Conservation (phyloP, 2,888 invertebrate species). For the Tenthredo scrophulariae region DNA sequence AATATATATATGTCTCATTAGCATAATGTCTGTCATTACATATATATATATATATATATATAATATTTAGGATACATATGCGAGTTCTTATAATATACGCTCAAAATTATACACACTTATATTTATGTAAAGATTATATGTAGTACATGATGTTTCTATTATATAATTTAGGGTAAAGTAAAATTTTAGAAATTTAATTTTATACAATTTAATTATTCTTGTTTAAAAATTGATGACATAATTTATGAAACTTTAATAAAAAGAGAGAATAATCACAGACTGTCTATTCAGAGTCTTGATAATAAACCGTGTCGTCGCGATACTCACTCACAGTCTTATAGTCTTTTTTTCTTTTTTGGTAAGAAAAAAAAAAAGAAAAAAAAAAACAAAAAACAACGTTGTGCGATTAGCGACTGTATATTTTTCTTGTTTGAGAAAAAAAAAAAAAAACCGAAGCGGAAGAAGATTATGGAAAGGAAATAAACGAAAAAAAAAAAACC, state of each 20-base stretch:
- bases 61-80: not conserved
- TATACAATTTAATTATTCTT: not conserved
- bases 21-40: slow-evolving; percentile 31
- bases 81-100: not conserved
- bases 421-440: not conserved
- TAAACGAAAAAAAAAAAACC: not conserved
- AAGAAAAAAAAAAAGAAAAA: not conserved
- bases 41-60: too few relatives aligned
- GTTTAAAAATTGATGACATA: not conserved
- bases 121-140: too few relatives aligned
- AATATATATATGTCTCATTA: not conserved
- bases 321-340: not conserved
- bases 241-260: not conserved
- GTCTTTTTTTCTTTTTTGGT: not conserved
- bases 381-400: not conserved
- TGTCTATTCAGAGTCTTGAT: not conserved
- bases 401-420: not conserved
- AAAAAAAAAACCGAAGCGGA: not conserved
- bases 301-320: not conserved
- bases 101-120: not conserved
- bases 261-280: slow-evolving; percentile 4
- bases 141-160: too few relatives aligned
- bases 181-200: too few relatives aligned
- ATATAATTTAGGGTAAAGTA: too few relatives aligned
- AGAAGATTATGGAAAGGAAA: not conserved